These are phyloP conservation scores for Astyanax mexicanus DNA, from an alignment of 2,797 vertebrate species.

Conservation along the genomic window DNA sequence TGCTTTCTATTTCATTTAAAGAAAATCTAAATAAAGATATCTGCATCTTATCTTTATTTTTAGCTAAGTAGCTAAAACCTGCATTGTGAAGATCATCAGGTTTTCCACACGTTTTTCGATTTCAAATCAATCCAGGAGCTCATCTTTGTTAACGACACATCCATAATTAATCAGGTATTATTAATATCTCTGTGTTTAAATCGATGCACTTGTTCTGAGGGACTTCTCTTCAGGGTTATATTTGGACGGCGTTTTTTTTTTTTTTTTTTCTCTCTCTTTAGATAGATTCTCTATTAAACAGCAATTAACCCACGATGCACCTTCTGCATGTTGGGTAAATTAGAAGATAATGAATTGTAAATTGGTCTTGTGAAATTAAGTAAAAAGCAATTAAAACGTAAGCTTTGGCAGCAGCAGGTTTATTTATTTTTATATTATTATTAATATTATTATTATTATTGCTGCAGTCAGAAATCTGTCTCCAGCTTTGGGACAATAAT, in stretches of 20 bases:
- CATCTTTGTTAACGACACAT: constrained; percentile 9
- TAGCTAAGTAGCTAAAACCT: constrained; percentile 8
- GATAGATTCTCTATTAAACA: constrained; percentile 61
- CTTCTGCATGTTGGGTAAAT: constrained; percentile 62
- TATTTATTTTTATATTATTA: too few species aligned
- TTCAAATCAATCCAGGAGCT: constrained; percentile 21
- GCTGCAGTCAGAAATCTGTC: constrained; percentile 52
- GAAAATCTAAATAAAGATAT: too few species aligned
- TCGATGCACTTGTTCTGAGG: constrained; percentile 31
- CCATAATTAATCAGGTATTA: constrained; percentile 36
- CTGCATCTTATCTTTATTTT: constrained; percentile 24
- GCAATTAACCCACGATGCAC: constrained; percentile 63
- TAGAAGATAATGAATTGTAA: constrained; percentile 67
- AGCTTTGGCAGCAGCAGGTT: constrained; percentile 48
- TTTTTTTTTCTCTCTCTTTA: constrained; percentile 11
- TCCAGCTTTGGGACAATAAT: constrained; percentile 41
- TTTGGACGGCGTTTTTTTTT: neutral
- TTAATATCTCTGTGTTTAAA: constrained; percentile 27
- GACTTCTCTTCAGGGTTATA: neutral
- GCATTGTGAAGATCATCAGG: constrained; percentile 26
- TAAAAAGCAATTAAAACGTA: constrained; percentile 65
- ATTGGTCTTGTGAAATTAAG: constrained; percentile 65
- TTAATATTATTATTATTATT: too few species aligned
- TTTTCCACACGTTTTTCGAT: neutral
- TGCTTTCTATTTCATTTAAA: too few species aligned